Evolutionary conservation across 2,888 invertebrate species (phyloP).

Genomic region (Machimus atricapillus): DNA sequence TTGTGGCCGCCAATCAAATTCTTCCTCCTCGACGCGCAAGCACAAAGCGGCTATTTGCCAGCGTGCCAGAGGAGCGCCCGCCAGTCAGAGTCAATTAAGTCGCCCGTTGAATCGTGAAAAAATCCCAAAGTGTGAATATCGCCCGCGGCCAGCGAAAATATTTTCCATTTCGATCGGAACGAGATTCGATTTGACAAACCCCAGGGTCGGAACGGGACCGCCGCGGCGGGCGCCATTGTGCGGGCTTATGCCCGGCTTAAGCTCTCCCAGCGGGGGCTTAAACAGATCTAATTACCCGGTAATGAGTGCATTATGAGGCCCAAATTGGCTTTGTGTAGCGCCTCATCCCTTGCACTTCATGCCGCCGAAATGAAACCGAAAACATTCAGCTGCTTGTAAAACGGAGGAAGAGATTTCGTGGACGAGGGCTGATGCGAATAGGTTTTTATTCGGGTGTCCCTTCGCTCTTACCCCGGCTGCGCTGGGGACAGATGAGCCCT

Average conservation of each 20-base stretch:
- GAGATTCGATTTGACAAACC: slow-evolving; percentile 13
- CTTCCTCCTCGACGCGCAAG: slow-evolving; percentile 36
- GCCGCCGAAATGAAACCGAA: not conserved
- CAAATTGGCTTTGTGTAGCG: slow-evolving; percentile 26
- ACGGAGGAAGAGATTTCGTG: not conserved
- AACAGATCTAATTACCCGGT: slow-evolving; percentile 38
- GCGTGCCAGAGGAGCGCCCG: not conserved
- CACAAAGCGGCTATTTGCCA: slow-evolving; percentile 3
- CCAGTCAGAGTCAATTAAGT: slow-evolving; percentile 24
- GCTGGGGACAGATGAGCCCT: not conserved
- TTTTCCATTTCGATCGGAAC: slow-evolving; percentile 27
- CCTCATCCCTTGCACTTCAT: not conserved
- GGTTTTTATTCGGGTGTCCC: not conserved
- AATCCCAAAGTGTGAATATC: slow-evolving; percentile 13
- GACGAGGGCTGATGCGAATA: not conserved
- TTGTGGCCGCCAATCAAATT: slow-evolving; percentile 20
- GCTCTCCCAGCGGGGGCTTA: slow-evolving; percentile 29
- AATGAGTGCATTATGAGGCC: slow-evolving; percentile 24
- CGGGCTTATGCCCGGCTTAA: not conserved
- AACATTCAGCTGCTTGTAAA: slow-evolving; percentile 10
- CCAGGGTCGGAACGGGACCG: not conserved
- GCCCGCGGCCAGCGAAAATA: slow-evolving; percentile 31
- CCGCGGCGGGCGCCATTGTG: not conserved
- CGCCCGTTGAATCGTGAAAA: slow-evolving; percentile 24
- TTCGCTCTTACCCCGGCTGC: not conserved